These are phyloP conservation scores for Coregonus clupeaformis DNA, from an alignment of 2,113 vertebrate species.

Conservation along the genomic window DNA sequence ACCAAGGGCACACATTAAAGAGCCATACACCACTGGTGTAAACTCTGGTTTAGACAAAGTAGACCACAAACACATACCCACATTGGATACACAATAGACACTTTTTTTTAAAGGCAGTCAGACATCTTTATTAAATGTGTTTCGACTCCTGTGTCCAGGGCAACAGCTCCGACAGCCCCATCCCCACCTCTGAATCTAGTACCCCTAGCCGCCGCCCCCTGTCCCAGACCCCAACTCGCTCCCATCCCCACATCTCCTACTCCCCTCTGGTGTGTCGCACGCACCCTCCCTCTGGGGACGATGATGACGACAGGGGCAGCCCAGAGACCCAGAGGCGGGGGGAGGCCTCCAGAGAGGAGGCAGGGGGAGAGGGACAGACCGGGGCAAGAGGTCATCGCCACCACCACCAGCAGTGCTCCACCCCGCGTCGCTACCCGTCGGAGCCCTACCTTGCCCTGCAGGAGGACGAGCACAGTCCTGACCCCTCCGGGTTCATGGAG, in stretches of 20 bases:
- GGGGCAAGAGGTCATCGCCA: conserved; percentile 49
- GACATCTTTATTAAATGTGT: neutral
- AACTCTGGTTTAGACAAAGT: too few species aligned
- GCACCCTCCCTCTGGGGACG: conserved; percentile 71
- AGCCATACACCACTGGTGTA: too few species aligned
- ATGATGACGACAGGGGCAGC: conserved; percentile 65
- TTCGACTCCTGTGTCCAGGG: conserved; percentile 71
- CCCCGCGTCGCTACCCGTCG: conserved; percentile 88
- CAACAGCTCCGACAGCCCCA: conserved; percentile 93
- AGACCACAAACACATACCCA: too few species aligned
- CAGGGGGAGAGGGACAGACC: conserved; percentile 35
- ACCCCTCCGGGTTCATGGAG: conserved; percentile 90
- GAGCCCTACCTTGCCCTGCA: conserved; percentile 93
- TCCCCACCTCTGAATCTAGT: conserved; percentile 95
- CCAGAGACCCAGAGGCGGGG: conserved; percentile 52
- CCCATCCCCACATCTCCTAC: conserved; percentile 91
- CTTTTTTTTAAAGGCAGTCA: too few species aligned
- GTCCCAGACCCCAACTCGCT: conserved; percentile 86
- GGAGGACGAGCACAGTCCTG: conserved; percentile 91
- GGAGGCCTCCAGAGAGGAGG: conserved; percentile 57
- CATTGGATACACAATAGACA: too few species aligned
- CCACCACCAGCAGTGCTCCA: conserved; percentile 57
- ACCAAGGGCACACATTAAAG: too few species aligned
- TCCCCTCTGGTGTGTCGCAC: conserved; percentile 85
- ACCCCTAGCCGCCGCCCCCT: conserved; percentile 88